Base-by-base conservation (phyloP, 2,113 vertebrate genomes). In the Hippoglossus stenolepis region DNA sequence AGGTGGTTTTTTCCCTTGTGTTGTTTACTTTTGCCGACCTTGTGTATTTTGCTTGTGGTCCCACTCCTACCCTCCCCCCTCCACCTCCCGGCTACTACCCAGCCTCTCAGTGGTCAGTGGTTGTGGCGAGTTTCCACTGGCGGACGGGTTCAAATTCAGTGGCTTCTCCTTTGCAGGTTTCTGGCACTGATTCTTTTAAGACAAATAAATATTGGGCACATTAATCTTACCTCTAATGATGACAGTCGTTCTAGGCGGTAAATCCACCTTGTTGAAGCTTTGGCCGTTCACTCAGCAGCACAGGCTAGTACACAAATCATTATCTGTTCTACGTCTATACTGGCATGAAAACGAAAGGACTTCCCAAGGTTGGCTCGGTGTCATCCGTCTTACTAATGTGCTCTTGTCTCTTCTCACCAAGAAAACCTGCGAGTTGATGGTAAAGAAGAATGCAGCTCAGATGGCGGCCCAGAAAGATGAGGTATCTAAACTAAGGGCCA, bases 371-470 rank as follows among this genome's bases (percentile, higher is more conserved):
- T 26, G 64, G 69, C 21, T 40, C 2, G 0, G 6, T 67, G n/a
- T 75, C 40, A 31, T 61, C 4, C 0, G 0, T 68, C 23, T 79
- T 11, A 57, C 24, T 17, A 12, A 47, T 75, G 28, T 53, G 8
- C 45, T 76, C 40, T 59, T 65, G 60, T 82, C 20, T 71, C n/a
- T 63, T 3, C 76, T 77, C 45, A 73, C 83, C 61, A 85, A 97
- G 97, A 95, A 94, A 79, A 95, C 84, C 51, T 93, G 75, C 51
- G 93, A 96, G 3, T 51, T 90, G 26, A 93, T 94, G 65, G 74
- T 95, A 62, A 93, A 87, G 78, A 93, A 96, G 81, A 96, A 95
- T 28, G 60, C 93, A 51, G 78, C 90, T 56, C 92, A 96, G 83
- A 77, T 94, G 65, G 91, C 71, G 56, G 80, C 87, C 72, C 95